These are phyloP conservation scores for Malacoctenus gilli DNA, from an alignment of 2,797 vertebrate species.

Conservation along the genomic window DNA sequence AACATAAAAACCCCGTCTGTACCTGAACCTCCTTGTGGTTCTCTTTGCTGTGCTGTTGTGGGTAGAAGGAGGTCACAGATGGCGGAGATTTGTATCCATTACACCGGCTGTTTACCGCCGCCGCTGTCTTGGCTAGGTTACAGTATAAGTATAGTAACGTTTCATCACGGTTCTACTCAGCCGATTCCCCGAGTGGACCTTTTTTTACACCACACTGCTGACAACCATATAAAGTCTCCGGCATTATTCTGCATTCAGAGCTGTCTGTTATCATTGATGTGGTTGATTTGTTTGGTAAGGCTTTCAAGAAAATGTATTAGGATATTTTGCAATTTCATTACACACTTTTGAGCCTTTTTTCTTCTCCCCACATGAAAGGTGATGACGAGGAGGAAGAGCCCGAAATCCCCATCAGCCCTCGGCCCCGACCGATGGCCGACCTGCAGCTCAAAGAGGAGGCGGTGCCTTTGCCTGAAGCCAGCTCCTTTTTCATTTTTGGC, in stretches of 20 bases:
- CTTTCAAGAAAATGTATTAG: too few relatives aligned
- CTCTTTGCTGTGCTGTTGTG: not conserved
- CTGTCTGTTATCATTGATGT: slow-evolving; percentile 1
- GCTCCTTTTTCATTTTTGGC: slow-evolving; percentile 96
- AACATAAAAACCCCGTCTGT: too few relatives aligned
- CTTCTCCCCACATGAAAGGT: slow-evolving; percentile 78
- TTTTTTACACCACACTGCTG: slow-evolving; percentile 49
- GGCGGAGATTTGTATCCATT: slow-evolving; percentile 33
- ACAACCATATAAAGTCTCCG: slow-evolving; percentile 60
- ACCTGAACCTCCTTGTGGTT: not conserved
- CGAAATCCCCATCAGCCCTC: slow-evolving; percentile 91
- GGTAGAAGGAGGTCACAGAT: slow-evolving; percentile 7
- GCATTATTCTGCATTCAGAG: not conserved
- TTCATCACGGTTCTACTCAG: slow-evolving; percentile 65
- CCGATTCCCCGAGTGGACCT: slow-evolving; percentile 33
- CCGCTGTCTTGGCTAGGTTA: slow-evolving; percentile 43
- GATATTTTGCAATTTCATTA: too few relatives aligned
- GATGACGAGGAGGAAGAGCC: slow-evolving; percentile 98
- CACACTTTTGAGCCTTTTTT: too few relatives aligned
- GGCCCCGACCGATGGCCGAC: slow-evolving; percentile 95
- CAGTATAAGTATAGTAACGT: slow-evolving; percentile 63
- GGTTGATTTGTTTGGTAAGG: too few relatives aligned
- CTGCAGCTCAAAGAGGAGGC: slow-evolving; percentile 97
- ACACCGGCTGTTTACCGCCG: slow-evolving; percentile 31
- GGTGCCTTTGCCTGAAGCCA: slow-evolving; percentile 94